Evolutionary conservation across 2,113 vertebrate species (phyloP).

Genomic region (Boleophthalmus pectinirostris): DNA sequence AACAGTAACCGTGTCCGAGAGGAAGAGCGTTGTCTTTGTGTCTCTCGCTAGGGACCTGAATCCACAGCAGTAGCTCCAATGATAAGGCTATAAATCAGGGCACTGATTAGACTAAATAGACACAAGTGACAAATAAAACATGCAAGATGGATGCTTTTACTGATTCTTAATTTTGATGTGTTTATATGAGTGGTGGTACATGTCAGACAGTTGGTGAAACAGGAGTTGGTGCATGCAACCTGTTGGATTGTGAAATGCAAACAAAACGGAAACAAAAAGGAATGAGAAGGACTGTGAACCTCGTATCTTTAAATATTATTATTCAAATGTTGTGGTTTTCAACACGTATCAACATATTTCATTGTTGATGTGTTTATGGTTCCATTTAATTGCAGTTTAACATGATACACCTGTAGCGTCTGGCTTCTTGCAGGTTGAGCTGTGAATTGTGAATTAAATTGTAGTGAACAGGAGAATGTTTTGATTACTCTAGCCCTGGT

Average conservation of each 20-base stretch:
- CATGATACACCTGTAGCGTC: no score
- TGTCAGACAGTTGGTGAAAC: not conserved
- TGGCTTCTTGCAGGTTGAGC: no score
- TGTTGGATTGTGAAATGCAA: not conserved
- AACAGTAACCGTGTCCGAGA: conserved; percentile 36
- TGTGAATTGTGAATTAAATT: no score
- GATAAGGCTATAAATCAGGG: conserved; percentile 47
- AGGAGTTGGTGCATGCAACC: not conserved
- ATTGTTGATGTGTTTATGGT: not conserved
- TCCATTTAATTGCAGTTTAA: not conserved
- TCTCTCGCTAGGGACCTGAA: conserved; percentile 9
- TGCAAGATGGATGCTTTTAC: no score
- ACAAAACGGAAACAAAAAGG: not conserved
- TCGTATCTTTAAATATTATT: not conserved
- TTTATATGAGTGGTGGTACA: not conserved
- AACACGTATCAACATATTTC: not conserved
- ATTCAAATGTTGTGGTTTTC: not conserved
- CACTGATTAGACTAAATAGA: conserved; percentile 16
- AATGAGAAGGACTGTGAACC: not conserved
- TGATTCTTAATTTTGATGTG: no score
- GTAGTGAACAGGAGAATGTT: not conserved
- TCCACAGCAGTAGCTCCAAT: conserved; percentile 21
- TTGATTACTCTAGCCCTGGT: not conserved
- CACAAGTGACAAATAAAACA: no score
- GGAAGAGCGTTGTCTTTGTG: conserved; percentile 47